These are phyloP conservation scores for Psittacula derbiana DNA, from an alignment of 2,797 vertebrate species.

Conservation along the genomic window DNA sequence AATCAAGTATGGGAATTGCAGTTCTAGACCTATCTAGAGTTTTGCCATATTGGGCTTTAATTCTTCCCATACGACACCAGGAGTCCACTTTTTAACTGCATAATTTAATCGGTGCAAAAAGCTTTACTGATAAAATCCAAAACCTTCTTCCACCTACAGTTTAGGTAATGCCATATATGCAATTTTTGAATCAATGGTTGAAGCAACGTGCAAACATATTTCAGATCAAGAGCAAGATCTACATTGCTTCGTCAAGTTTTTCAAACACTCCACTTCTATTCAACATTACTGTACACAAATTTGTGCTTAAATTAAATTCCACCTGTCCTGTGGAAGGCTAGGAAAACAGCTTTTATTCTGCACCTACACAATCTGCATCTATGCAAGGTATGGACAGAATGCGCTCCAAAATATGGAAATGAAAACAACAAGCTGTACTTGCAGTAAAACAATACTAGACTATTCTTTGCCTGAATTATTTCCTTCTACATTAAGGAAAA, in stretches of 20 bases:
- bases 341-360: neutral
- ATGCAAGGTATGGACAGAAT: neutral
- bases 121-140: neutral
- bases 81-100: neutral
- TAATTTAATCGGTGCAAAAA: neutral
- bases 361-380: neutral
- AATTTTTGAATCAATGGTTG: neutral
- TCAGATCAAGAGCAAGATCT: neutral
- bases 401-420: neutral
- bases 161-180: neutral
- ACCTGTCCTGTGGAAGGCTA: neutral
- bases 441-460: neutral
- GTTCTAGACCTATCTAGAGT: neutral
- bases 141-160: neutral
- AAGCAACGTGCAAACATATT: neutral
- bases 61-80: neutral
- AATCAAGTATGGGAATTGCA: neutral
- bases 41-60: neutral
- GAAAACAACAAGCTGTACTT: neutral
- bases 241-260: neutral
- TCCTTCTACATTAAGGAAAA: neutral
- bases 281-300: neutral
- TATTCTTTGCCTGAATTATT: neutral
- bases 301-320: neutral
- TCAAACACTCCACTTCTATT: neutral